These are phyloP conservation scores for Hartigia nigra DNA, from an alignment of 2,888 invertebrate species.

Conservation along the genomic window DNA sequence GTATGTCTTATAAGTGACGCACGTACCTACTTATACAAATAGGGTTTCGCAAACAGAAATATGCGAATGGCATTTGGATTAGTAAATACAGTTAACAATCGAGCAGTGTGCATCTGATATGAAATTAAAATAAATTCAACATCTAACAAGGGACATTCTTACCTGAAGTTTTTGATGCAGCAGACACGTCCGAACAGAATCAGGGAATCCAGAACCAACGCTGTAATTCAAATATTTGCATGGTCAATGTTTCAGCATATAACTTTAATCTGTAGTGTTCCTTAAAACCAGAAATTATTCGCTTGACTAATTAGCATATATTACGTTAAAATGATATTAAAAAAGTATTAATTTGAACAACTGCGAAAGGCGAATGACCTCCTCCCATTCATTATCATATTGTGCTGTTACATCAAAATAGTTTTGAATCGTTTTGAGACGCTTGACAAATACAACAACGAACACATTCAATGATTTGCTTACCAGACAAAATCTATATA, in stretches of 20 bases:
- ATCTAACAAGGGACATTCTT: constrained; percentile 34
- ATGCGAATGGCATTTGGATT: background rate
- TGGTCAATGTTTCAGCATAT: background rate
- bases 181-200: constrained; percentile 84
- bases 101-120: background rate
- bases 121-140: background rate
- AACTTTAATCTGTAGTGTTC: background rate
- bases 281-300: background rate
- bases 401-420: background rate
- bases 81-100: background rate
- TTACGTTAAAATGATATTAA: background rate
- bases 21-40: background rate
- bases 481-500: background rate
- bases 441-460: background rate
- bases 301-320: background rate
- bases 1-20: background rate
- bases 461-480: background rate
- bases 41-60: constrained; percentile 3
- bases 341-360: background rate
- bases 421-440: background rate
- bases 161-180: constrained; percentile 95
- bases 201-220: constrained; percentile 84
- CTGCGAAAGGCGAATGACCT: background rate
- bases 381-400: background rate
- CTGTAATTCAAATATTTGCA: constrained; percentile 67